phyloP scores from a whole-genome alignment of 2,888 invertebrate genomes.

The Creontiades dilutus region DNA sequence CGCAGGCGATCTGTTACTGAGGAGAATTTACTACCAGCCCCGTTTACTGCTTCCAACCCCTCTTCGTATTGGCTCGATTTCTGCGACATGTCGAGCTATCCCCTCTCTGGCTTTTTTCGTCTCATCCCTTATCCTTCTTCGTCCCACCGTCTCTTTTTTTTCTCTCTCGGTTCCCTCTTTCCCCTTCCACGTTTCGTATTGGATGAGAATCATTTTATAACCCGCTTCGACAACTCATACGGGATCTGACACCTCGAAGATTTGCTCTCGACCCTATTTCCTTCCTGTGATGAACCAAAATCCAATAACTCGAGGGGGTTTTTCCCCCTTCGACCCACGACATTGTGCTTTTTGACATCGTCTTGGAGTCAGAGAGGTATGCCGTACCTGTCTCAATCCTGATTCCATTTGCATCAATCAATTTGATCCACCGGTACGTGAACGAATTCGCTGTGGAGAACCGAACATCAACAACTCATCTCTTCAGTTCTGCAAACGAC shows the following conservation, averaged over 20 bases:
- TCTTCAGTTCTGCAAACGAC: too few relatives aligned
- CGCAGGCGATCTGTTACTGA: conserved; percentile 65
- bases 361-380: not conserved
- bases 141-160: not conserved
- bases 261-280: conserved; percentile 51
- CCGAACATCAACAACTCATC: too few relatives aligned
- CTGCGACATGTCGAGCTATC: conserved; percentile 51
- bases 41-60: conserved; percentile 51
- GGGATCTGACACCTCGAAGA: conserved; percentile 64
- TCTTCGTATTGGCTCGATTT: conserved; percentile 64
- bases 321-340: not conserved
- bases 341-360: conserved; percentile 54
- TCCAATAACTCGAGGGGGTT: conserved; percentile 66
- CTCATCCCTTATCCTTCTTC: conserved; percentile 28
- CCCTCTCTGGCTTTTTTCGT: not conserved
- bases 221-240: conserved; percentile 70
- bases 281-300: conserved; percentile 62
- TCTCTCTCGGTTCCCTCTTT: not conserved
- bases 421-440: conserved; percentile 24
- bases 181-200: conserved; percentile 38
- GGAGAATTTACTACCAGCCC: conserved; percentile 59
- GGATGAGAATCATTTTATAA: conserved; percentile 66
- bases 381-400: conserved; percentile 34
- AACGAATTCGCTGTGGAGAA: not conserved
- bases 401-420: conserved; percentile 59